A percentile compares a stretch with the other conserved stretches of the same genome.
Conservation (phyloP, 2,797 vertebrate genomes). For the Erithacus rubecula region DNA sequence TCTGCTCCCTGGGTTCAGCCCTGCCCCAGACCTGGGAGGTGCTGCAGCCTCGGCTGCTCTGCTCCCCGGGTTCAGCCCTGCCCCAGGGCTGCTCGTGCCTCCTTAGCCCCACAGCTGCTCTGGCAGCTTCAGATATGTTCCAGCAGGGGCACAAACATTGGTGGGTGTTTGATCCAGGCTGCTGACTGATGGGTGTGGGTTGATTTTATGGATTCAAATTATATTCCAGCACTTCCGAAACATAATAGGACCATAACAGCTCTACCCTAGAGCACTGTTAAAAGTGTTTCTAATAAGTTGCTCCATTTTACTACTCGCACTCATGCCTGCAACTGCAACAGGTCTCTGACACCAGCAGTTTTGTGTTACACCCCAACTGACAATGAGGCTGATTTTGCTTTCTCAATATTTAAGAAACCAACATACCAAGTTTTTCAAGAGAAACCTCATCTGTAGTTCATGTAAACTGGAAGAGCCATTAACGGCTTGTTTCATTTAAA, state of each 20-base stretch:
- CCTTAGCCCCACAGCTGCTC: neutral
- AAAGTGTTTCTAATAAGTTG: conserved; percentile 12
- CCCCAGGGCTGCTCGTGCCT: accelerated
- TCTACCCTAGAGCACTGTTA: conserved; percentile 14
- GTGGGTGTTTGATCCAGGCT: neutral
- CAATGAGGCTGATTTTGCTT: neutral
- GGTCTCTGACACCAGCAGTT: neutral
- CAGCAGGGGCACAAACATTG: neutral
- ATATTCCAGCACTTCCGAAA: neutral
- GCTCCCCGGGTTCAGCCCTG: accelerated
- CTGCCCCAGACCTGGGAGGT: neutral
- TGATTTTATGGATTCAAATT: conserved; percentile 26
- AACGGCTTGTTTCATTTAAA: neutral
- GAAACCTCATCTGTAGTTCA: neutral
- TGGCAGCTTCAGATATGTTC: neutral
- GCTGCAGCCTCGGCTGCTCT: neutral
- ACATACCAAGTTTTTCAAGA: neutral
- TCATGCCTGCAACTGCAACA: conserved; percentile 7
- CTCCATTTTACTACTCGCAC: conserved; percentile 36
- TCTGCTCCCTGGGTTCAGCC: accelerated
- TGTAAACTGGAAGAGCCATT: neutral
- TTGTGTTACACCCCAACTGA: neutral
- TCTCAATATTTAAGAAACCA: neutral
- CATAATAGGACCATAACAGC: neutral
- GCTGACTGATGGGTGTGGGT: neutral